Evolutionary conservation across 2,888 invertebrate genomes (phyloP), one percentile per base, ranked within the genome.

Genomic region (Drosophila peninsularis): DNA sequence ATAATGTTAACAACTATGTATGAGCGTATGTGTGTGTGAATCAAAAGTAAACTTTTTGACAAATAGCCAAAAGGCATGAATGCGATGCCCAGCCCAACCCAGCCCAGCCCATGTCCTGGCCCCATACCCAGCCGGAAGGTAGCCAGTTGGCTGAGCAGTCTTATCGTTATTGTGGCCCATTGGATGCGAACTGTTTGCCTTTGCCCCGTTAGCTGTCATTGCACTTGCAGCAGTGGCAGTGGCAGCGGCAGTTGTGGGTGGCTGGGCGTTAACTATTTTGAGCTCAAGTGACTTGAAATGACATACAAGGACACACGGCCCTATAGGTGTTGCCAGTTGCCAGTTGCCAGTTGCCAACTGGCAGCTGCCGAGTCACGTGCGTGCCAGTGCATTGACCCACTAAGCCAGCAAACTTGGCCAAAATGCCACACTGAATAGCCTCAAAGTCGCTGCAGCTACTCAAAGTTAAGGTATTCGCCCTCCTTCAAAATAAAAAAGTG

Each of bases 221-320:
- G 82, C 86, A 85, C 86, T 76, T 76, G 75, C 60, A 47, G 21
- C 44, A 21, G 44, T 32, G 24, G 42, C 50, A 45, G 37, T 32
- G 24, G 58, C 42, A 27, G 19, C 3, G 10, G 17, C 30, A 30
- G n/a, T 36, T 17, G 36, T n/a, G 52, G 44, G 42, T 45, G 62
- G 49, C 21, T 61, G 62, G 55, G 55, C 53, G 64, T 61, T 54
- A 71, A 68, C 79, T 81, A 83, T 82, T 82, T 81, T 72, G 65
- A 82, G 76, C 74, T 71, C 79, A 87, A 82, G 83, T 82, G 72
- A 83, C 88, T 83, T 80, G 83, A 88, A 86, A 80, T 75, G 80
- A 82, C 83, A 71, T 61, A 73, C 86, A 88, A 88, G 86, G 88
- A 83, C 83, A 78, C 50, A 78, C 50, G 58, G 52, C 45, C 49